phyloP scores from a whole-genome alignment of 2,888 invertebrate species.

The Drosophila borealis region DNA sequence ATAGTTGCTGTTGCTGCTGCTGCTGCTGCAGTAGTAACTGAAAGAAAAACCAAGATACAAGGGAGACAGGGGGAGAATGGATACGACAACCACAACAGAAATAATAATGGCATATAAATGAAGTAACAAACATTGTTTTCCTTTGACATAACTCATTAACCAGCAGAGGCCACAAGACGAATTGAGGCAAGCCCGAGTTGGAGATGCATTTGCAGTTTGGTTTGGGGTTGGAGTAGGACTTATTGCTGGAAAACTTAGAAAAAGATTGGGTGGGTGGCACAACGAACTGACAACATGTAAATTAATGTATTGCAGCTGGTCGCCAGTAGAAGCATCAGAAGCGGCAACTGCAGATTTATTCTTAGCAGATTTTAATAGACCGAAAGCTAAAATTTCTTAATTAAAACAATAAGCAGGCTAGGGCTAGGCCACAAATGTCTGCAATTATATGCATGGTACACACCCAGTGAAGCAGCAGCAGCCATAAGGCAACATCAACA shows the following conservation, averaged over 20 bases:
- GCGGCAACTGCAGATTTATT: conserved; percentile 13
- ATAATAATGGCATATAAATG: conserved; percentile 80
- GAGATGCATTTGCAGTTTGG: conserved; percentile 18
- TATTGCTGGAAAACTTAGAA: conserved; percentile 5
- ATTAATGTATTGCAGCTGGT: conserved; percentile 48
- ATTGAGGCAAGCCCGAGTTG: conserved; percentile 40
- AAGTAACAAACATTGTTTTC: conserved; percentile 83
- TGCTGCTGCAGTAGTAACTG: conserved; percentile 13
- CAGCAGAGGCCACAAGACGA: conserved; percentile 63
- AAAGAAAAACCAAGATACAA: conserved; percentile 64
- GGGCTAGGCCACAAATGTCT: conserved; percentile 67
- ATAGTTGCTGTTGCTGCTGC: conserved; percentile 39
- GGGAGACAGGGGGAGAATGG: conserved; percentile 19
- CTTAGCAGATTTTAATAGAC: conserved; percentile 67
- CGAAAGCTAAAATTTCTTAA: conserved; percentile 72
- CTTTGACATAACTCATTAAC: conserved; percentile 84
- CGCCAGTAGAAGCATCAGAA: conserved; percentile 23
- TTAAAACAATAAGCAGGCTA: conserved; percentile 74
- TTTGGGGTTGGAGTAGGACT: background rate
- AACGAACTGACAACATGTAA: conserved; percentile 48
- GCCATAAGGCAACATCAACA: conserved; percentile 55
- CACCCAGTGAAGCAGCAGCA: conserved; percentile 12
- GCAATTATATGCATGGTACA: conserved; percentile 74
- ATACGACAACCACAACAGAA: conserved; percentile 69
- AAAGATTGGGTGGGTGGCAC: conserved; percentile 19